Conservation (phyloP, 2,113 vertebrate genomes). For the Spea bombifrons region DNA sequence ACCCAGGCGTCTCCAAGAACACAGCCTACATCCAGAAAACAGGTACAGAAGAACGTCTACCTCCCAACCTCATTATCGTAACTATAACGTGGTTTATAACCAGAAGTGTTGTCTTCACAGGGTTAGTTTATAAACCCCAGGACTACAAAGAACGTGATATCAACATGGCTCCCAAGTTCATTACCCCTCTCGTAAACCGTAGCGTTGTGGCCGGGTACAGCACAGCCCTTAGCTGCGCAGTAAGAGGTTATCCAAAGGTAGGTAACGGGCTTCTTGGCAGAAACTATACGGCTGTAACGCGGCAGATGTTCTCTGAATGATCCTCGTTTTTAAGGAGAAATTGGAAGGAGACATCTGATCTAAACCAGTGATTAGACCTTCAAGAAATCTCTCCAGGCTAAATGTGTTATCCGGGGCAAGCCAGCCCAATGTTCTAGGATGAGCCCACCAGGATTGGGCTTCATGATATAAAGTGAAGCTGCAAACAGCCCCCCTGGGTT, state of each 20-base stretch:
- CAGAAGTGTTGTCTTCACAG: constrained; percentile 52
- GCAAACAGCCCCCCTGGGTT: no score
- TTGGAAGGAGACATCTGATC: no score
- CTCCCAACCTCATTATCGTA: not conserved
- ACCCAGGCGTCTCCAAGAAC: constrained; percentile 74
- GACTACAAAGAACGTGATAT: constrained; percentile 74
- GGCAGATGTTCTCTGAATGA: no score
- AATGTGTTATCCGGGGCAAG: no score
- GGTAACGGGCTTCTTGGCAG: not conserved
- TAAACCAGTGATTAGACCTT: no score
- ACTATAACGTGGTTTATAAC: not conserved
- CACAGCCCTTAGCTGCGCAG: constrained; percentile 79
- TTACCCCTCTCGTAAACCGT: constrained; percentile 75
- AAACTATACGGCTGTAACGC: no score
- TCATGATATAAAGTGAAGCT: no score
- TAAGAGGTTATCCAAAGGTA: constrained; percentile 82
- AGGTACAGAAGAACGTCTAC: constrained; percentile 55
- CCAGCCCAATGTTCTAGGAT: no score
- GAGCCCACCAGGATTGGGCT: no score
- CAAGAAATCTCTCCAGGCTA: no score
- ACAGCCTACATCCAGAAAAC: constrained; percentile 77
- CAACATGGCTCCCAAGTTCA: constrained; percentile 73
- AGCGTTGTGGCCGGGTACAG: constrained; percentile 78
- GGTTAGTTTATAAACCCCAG: constrained; percentile 54
- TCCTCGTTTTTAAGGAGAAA: no score